phyloP scores from a whole-genome alignment of 2,113 vertebrate genomes.

The Natator depressus region DNA sequence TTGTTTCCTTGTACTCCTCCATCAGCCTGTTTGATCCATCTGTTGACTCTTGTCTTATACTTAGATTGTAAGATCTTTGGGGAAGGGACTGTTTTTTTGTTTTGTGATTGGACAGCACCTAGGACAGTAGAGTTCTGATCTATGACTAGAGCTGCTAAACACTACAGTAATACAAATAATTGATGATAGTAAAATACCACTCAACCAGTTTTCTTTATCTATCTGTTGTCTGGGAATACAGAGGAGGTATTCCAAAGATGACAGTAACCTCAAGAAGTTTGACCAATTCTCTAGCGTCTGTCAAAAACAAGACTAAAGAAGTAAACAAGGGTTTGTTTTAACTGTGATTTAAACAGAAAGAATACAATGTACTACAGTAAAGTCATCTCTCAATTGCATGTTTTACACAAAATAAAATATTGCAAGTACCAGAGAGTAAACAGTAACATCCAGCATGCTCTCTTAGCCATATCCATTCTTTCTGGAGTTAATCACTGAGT shows the following conservation, averaged over 20 bases:
- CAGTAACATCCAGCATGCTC: background rate
- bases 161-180: background rate
- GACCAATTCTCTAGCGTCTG: background rate
- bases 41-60: background rate
- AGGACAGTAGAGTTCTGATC: too few relatives aligned
- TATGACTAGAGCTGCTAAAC: background rate
- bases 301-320: background rate
- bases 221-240: background rate
- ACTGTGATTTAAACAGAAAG: background rate
- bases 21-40: background rate
- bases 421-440: background rate
- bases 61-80: background rate
- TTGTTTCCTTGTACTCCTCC: background rate
- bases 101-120: background rate
- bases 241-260: background rate
- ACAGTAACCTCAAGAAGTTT: background rate
- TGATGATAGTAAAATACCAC: background rate
- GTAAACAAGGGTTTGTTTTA: background rate
- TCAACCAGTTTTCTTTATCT: conserved; percentile 2
- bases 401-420: background rate
- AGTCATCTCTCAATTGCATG: background rate
- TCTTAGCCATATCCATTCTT: background rate
- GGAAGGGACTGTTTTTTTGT: background rate
- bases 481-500: background rate
- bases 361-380: background rate